phyloP scores from a whole-genome alignment of 2,888 invertebrate genomes.

The Drosophila dives region DNA sequence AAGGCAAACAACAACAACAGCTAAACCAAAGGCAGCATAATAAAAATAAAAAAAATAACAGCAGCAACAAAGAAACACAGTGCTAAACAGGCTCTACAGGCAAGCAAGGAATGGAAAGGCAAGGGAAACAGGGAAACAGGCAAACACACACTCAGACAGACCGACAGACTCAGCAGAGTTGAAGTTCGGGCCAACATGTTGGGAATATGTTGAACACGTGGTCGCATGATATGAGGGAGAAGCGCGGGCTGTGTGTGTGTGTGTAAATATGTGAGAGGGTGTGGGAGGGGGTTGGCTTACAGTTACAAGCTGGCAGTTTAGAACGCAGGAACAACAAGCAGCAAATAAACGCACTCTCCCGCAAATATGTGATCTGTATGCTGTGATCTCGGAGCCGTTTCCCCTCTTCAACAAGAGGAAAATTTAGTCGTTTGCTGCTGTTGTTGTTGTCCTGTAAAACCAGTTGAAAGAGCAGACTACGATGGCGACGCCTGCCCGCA shows the following conservation, averaged over 20 bases:
- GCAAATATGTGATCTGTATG: slow-evolving; percentile 1
- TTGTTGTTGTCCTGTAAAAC: slow-evolving; percentile 74
- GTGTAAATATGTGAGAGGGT: slow-evolving; percentile 15
- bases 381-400: not conserved
- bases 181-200: slow-evolving; percentile 63
- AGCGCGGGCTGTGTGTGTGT: slow-evolving; percentile 4
- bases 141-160: slow-evolving; percentile 8
- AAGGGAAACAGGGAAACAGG: slow-evolving; percentile 6
- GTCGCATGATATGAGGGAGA: slow-evolving; percentile 26
- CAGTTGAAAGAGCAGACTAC: slow-evolving; percentile 61
- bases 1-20: slow-evolving; percentile 28
- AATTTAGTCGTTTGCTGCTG: slow-evolving; percentile 12
- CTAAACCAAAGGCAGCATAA: slow-evolving; percentile 36
- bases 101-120: slow-evolving; percentile 8
- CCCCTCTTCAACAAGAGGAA: slow-evolving; percentile 10
- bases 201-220: slow-evolving; percentile 78
- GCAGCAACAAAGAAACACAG: slow-evolving; percentile 20
- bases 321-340: slow-evolving; percentile 27
- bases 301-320: slow-evolving; percentile 31
- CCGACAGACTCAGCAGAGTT: slow-evolving; percentile 25
- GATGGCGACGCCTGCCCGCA: slow-evolving; percentile 40
- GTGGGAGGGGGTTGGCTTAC: not conserved
- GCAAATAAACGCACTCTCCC: slow-evolving; percentile 11
- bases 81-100: slow-evolving; percentile 39
- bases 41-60: slow-evolving; percentile 34